A percentile compares a stretch with the other conserved stretches of the same genome.
phyloP scores from a whole-genome alignment of 1,140 invertebrate species.

The Diploscapter pachys region DNA sequence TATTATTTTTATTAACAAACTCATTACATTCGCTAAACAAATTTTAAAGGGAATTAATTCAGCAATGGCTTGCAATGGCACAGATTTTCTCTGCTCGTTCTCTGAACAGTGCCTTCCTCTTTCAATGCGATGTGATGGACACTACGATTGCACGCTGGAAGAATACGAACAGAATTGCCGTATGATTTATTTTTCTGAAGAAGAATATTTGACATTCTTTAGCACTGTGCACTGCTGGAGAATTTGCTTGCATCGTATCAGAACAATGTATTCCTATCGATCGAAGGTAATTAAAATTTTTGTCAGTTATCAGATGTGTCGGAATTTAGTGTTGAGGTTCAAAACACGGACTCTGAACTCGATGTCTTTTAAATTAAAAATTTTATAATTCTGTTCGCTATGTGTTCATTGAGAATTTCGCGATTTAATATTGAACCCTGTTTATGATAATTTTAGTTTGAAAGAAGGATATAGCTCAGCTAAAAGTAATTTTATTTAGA shows the following conservation, averaged over 20 bases:
- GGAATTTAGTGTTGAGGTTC: too few species aligned
- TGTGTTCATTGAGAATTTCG: too few species aligned
- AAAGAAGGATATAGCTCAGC: too few species aligned
- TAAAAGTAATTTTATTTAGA: conserved; percentile 8
- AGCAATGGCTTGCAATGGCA: conserved; percentile 35
- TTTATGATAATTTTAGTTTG: too few species aligned
- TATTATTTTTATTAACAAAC: conserved; percentile 1
- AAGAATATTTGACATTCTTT: conserved; percentile 23
- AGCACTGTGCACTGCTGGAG: conserved; percentile 52
- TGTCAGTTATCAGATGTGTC: too few species aligned
- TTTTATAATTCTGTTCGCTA: too few species aligned
- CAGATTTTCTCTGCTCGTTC: conserved; percentile 51
- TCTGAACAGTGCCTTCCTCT: conserved; percentile 51
- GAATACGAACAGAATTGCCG: conserved; percentile 59
- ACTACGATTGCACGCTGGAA: conserved; percentile 56
- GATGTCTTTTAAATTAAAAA: too few species aligned
- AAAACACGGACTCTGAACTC: too few species aligned
- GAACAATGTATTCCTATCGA: conserved; percentile 56
- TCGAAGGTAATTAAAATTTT: neutral
- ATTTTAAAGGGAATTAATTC: neutral
- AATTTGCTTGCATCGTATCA: conserved; percentile 53
- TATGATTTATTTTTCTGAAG: conserved; percentile 34
- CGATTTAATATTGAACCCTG: too few species aligned
- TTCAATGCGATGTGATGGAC: conserved; percentile 51
- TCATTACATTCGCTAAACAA: conserved; percentile 3